Conservation (phyloP, 2,113 vertebrate genomes). For the Sylvietta virens region DNA sequence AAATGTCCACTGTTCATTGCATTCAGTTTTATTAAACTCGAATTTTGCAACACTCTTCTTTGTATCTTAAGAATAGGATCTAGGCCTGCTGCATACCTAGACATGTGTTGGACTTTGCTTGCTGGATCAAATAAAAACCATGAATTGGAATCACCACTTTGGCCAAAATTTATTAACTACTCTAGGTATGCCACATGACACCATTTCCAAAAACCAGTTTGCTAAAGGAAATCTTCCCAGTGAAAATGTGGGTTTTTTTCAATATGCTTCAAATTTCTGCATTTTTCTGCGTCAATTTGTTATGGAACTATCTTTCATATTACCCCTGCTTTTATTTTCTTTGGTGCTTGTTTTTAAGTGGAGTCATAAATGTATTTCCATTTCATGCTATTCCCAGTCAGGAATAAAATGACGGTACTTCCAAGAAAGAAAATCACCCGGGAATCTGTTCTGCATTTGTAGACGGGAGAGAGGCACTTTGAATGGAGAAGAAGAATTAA, state of each 20-base stretch:
- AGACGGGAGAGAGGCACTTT: slow-evolving; percentile 43
- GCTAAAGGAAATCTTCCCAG: neutral
- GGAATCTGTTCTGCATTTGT: slow-evolving; percentile 62
- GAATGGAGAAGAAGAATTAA: slow-evolving; percentile 55
- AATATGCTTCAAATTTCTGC: neutral
- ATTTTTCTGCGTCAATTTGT: slow-evolving; percentile 7
- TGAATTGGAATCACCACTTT: neutral
- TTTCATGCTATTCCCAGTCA: slow-evolving; percentile 17
- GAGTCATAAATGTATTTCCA: slow-evolving; percentile 22
- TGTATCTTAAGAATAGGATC: neutral
- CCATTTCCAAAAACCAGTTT: neutral
- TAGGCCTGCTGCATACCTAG: neutral
- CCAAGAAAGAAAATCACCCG: slow-evolving; percentile 52
- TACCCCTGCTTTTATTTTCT: neutral
- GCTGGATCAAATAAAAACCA: neutral
- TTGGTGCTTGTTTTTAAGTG: slow-evolving; percentile 28
- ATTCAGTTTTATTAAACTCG: neutral
- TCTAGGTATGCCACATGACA: neutral
- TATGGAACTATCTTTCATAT: slow-evolving; percentile 9
- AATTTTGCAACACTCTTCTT: neutral
- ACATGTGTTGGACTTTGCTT: neutral
- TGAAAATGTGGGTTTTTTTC: neutral
- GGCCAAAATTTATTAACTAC: neutral
- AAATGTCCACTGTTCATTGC: neutral
- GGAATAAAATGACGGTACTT: slow-evolving; percentile 35